These are phyloP conservation scores for Nymphalis urticae DNA, from an alignment of 2,888 invertebrate genomes.

Conservation along the genomic window DNA sequence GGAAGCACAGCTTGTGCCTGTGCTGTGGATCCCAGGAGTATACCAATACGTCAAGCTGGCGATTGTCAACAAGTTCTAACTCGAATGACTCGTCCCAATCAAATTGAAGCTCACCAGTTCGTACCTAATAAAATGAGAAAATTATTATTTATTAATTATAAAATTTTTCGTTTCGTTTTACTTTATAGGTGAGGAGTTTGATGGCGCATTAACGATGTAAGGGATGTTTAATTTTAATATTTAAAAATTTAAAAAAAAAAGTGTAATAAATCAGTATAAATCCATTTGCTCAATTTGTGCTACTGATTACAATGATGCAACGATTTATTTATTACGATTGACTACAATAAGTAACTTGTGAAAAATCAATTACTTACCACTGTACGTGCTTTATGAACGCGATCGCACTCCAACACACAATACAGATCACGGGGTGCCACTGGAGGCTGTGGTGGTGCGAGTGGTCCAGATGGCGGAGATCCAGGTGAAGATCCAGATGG, in stretches of 20 bases:
- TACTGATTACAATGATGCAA: too few relatives aligned
- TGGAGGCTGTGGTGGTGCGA: constrained; percentile 72
- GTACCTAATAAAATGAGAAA: constrained; percentile 73
- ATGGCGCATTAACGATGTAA: too few relatives aligned
- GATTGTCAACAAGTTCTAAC: constrained; percentile 95
- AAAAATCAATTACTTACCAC: constrained; percentile 82
- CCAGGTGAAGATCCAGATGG: constrained; percentile 86
- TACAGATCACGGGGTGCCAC: constrained; percentile 91
- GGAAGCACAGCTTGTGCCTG: constrained; percentile 97
- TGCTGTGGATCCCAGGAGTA: constrained; percentile 99
- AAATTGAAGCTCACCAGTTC: constrained; percentile 97
- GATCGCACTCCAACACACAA: constrained; percentile 98
- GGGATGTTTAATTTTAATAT: too few relatives aligned
- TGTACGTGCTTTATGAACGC: constrained; percentile 97
- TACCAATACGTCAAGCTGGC: constrained; percentile 96
- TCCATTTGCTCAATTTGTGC: too few relatives aligned
- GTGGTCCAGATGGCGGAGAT: constrained; percentile 85
- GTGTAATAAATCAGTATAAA: too few relatives aligned
- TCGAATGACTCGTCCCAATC: constrained; percentile 99
- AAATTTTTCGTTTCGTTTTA: too few relatives aligned
- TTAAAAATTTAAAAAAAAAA: too few relatives aligned
- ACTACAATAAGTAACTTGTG: neutral
- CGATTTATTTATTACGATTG: neutral
- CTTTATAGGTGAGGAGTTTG: too few relatives aligned
- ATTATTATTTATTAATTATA: too few relatives aligned